These are phyloP conservation scores for Solenopsis fugax DNA, from an alignment of 1,140 invertebrate species.

Conservation along the genomic window DNA sequence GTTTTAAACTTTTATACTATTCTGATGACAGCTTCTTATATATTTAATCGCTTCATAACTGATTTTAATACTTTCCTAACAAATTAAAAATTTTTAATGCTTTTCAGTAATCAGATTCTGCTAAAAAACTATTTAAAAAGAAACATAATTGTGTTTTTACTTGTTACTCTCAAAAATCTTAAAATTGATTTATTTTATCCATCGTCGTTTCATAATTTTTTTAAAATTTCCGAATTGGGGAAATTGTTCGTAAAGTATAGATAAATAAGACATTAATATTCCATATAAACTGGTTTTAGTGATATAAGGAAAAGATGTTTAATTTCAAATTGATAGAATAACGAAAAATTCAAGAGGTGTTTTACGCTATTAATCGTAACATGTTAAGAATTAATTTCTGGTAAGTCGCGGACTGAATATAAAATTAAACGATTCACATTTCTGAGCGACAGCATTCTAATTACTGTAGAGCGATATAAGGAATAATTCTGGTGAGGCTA, in stretches of 20 bases:
- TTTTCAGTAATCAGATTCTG: too few relatives aligned
- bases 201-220: too few relatives aligned
- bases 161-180: too few relatives aligned
- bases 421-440: slow-evolving; percentile 30
- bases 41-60: too few relatives aligned
- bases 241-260: background rate
- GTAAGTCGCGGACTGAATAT: background rate
- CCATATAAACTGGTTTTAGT: background rate
- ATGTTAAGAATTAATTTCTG: slow-evolving; percentile 34
- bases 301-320: background rate
- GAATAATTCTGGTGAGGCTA: slow-evolving; percentile 54
- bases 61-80: too few relatives aligned
- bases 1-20: too few relatives aligned
- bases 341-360: background rate
- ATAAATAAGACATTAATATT: background rate
- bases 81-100: too few relatives aligned
- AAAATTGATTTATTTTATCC: too few relatives aligned
- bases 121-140: too few relatives aligned
- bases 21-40: too few relatives aligned
- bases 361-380: background rate
- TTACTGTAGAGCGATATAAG: slow-evolving; percentile 45
- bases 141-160: too few relatives aligned
- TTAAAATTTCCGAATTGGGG: too few relatives aligned
- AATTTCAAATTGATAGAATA: background rate
- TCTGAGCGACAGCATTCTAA: background rate